Evolutionary conservation across 23 tunicate species (phyloP), one percentile per base, ranked within the genome.

Genomic region (Oikopleura albicans): DNA sequence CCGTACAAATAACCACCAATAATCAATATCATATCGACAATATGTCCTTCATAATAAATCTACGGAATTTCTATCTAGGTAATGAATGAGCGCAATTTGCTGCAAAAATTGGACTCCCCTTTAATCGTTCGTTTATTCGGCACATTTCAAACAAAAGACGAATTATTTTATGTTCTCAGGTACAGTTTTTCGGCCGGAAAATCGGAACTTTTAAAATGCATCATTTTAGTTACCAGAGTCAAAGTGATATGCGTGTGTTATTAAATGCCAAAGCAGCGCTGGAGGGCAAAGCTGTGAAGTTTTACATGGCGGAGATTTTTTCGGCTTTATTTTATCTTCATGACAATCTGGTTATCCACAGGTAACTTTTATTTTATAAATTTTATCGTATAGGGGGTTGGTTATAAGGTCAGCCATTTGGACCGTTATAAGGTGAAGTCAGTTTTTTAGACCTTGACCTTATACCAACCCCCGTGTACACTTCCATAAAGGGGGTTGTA

Each of bases 301-400:
- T 71, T 29, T 71, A 71, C 79, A 16, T 71, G 79, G 79, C 79
- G 4, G 79, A 71, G 35, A 71, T 71, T 71, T 71, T 71, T 37
- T 16, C 36, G 4, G 79, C 79, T 4, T 29, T 71, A 16, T 71
- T 71, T 71, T 71, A 16, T 37, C 27, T 71, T 16, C 79, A 71
- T 71, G 79, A 71, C 31, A 71, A 71, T 71, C 2, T 16, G 33
- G 79, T 71, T 16, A 71, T 71, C 31, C 79, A 71, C 79, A 71
- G 79, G 79, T 29, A 71, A 71, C 12, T 49, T 49, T 49, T 22
- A 49, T 49, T 49, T n/a, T n/a, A n/a, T n/a, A n/a, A n/a, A n/a
- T n/a, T n/a, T n/a, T n/a, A n/a, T n/a, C n/a, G n/a, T n/a, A n/a
- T n/a, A n/a, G n/a, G n/a, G n/a, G n/a, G n/a, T n/a, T n/a, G n/a